Evolutionary conservation across 2,113 vertebrate species (phyloP).

Genomic region (Ammodytes marinus): DNA sequence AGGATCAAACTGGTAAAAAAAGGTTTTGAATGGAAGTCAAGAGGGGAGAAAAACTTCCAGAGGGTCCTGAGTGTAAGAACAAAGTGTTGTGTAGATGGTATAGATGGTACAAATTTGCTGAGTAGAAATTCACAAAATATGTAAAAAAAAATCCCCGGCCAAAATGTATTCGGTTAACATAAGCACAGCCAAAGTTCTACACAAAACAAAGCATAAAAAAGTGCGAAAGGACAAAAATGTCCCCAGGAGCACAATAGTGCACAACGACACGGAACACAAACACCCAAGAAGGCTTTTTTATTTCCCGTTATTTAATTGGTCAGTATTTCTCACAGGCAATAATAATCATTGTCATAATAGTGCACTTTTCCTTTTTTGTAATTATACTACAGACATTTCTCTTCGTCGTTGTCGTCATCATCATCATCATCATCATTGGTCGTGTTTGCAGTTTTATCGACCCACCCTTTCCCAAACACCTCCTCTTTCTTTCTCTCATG

Average conservation of each 20-base stretch:
- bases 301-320: slow-evolving; percentile 84
- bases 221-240: too few species aligned
- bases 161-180: too few species aligned
- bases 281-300: slow-evolving; percentile 14
- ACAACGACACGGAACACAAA: slow-evolving; percentile 12
- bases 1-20: too few species aligned
- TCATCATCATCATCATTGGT: slow-evolving; percentile 31
- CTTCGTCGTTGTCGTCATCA: slow-evolving; percentile 62
- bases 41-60: too few species aligned
- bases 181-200: too few species aligned
- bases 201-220: too few species aligned
- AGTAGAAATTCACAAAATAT: too few species aligned
- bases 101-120: too few species aligned
- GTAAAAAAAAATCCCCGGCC: too few species aligned
- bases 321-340: slow-evolving; percentile 87
- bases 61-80: too few species aligned
- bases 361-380: slow-evolving; percentile 82
- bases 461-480: slow-evolving; percentile 54
- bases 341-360: slow-evolving; percentile 84
- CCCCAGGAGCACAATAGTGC: neutral
- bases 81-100: too few species aligned
- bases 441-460: slow-evolving; percentile 53
- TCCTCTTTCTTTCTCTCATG: slow-evolving; percentile 23
- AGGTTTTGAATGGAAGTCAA: too few species aligned
- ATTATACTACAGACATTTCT: slow-evolving; percentile 85